Base-by-base conservation (phyloP, 2,888 invertebrate genomes). In the Sympetrum striolatum region DNA sequence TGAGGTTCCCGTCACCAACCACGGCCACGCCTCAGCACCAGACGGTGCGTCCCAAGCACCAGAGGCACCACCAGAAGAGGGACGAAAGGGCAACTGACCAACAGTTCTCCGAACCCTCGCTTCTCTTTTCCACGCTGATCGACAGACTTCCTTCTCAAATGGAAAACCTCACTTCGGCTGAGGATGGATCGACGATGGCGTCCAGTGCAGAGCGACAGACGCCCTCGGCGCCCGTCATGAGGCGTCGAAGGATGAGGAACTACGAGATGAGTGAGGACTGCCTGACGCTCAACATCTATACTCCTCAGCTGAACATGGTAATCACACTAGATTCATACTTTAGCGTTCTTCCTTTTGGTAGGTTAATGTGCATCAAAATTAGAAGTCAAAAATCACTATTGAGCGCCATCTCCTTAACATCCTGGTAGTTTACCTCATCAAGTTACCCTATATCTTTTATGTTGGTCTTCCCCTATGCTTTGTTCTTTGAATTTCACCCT, bases 221-320 rank as follows among this genome's bases (percentile, higher is more conserved):
- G 6, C 60, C 58, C 0, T 86, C 92, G 12, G 91, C 91, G 48
- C 92, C 91, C 14, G 91, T 90, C 14, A 91, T 93, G 25, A 90
- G 92, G 25, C 92, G 92, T 90, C 90, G 92, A 91, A 92, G 92
- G 80, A 91, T 93, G 58, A 92, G 92, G 90, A 92, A 92, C 80
- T 93, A 93, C 92, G 90, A 91, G n/a, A 93, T 93, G 92, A 92
- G 92, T 80, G 93, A 93, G 91, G 93, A 93, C 91, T 93, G 93
- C 91, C 93, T 93, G 90, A 93, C 92, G 44, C 91, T 93, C 90
- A 93, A 93, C 91, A 91, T 93, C 90, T 93, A 93, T 91, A 92
- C 92, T 86, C 93, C 93, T 8, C 86, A 86, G n/a, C 86, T 86
- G 18, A 31, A 12, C 37, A 39, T 64, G 86, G 86, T 86, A 22